Base-by-base conservation (phyloP, 2,113 vertebrate genomes). In the Podarcis raffonei region DNA sequence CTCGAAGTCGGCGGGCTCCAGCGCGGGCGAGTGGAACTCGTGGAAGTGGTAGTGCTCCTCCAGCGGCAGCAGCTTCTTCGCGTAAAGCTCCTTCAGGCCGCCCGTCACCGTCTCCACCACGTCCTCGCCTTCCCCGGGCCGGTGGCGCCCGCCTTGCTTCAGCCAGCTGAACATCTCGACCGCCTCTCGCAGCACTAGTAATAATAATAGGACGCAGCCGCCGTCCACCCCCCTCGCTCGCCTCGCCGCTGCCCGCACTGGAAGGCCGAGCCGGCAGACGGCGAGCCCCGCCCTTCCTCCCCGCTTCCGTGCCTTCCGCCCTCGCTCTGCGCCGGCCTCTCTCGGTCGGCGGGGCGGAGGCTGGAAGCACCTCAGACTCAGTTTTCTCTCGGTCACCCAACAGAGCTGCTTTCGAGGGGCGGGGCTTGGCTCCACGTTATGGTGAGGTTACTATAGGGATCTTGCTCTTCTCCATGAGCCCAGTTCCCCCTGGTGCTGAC, bases 41-140 rank as follows among this genome's bases (percentile, higher is more conserved):
- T 99, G 99, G 97, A 99, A 99, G 79, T 98, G 98, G 95, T 99
- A 99, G 83, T 97, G 96, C 97, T 99, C 98, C 96, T 99, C 98
- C 95, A 99, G 95, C 4, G 99, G 99, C 95, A 99, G 98, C 94
- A 99, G 97, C 93, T 99, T 99, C 92, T 97, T 98, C 89, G 98
- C 94, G 94, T 99, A 99, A 13, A 99, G 98, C 83, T 97, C 96
- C 89, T 97, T 97, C 92, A 99, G 96, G 78, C 98, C 98, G 1
- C 98, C 98, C 1, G 98, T 97, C 89, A 99, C 99, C 86, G 99
- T 99, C 92, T 98, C 98, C 90, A 99, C 98, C 39, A 98, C 96
- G 92, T 99, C 98, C 16, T 97, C 95, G 91, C 98, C 97, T 11
- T 94, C 92, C 53, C 91, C 93, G 35, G 72, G 66, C 97, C 97